phyloP scores from a whole-genome alignment of 2,797 vertebrate species.

The Chaetophractus vellerosus region DNA sequence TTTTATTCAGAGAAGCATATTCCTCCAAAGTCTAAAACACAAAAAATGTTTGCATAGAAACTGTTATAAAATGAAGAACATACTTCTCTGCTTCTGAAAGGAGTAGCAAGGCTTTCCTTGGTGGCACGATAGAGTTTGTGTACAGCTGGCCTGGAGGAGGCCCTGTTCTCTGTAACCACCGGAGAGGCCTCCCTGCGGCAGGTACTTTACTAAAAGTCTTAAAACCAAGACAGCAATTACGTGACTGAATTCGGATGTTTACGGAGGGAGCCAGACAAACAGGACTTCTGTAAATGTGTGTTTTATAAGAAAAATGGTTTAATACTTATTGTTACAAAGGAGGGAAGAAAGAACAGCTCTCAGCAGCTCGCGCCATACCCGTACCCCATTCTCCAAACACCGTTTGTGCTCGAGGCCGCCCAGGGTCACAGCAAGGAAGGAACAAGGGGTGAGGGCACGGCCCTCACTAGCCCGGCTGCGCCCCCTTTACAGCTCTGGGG shows the following conservation, averaged over 20 bases:
- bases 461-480: neutral
- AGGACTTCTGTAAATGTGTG: neutral
- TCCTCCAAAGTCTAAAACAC: constrained; percentile 62
- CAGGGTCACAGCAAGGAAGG: constrained; percentile 65
- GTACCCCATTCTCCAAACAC: constrained; percentile 65
- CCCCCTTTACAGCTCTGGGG: neutral
- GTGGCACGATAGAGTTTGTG: neutral
- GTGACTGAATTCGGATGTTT: neutral
- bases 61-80: neutral
- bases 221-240: neutral
- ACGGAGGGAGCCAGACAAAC: neutral
- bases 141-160: neutral
- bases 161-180: neutral
- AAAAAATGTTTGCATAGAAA: constrained; percentile 45
- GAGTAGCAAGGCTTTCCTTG: neutral
- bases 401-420: constrained; percentile 63
- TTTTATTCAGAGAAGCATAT: constrained; percentile 57
- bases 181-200: neutral
- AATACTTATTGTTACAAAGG: neutral
- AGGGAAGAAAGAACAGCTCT: no score
- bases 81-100: constrained; percentile 51
- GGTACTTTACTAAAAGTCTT: neutral
- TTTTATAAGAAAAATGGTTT: neutral
- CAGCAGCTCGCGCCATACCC: constrained; percentile 44
- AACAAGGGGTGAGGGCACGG: constrained; percentile 55